Evolutionary conservation across 1,140 invertebrate genomes (phyloP).

Genomic region (Drosophila sp.): DNA sequence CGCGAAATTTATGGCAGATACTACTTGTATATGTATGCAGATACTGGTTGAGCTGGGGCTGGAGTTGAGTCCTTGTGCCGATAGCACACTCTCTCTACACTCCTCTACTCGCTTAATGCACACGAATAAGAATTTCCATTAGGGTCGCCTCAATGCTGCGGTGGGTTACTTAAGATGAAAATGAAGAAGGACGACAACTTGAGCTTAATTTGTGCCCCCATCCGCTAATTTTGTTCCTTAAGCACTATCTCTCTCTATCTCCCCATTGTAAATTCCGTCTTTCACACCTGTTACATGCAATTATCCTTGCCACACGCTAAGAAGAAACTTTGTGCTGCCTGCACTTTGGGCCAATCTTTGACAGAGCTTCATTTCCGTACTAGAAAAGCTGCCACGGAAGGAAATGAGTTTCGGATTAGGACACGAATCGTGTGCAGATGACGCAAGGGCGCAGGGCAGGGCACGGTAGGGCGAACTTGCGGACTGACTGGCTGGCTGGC

Average conservation of each 20-base stretch:
- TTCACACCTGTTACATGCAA: constrained; percentile 82
- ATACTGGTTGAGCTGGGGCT: constrained; percentile 3
- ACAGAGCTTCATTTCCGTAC: constrained; percentile 65
- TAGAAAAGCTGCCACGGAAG: constrained; percentile 49
- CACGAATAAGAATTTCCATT: constrained; percentile 74
- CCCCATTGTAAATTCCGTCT: constrained; percentile 76
- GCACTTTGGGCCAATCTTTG: constrained; percentile 53
- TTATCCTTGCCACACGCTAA: constrained; percentile 63
- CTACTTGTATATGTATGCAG: constrained; percentile 37
- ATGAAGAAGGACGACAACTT: constrained; percentile 48
- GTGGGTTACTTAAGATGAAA: constrained; percentile 1
- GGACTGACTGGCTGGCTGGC: background rate
- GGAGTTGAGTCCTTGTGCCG: constrained; percentile 33
- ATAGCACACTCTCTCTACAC: constrained; percentile 18
- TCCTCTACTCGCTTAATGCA: constrained; percentile 39
- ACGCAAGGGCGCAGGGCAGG: background rate
- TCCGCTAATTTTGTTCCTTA: constrained; percentile 21
- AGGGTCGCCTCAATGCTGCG: constrained; percentile 33
- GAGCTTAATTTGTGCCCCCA: constrained; percentile 64
- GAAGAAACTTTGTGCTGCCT: constrained; percentile 63
- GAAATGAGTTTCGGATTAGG: constrained; percentile 80
- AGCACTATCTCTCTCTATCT: constrained; percentile 62
- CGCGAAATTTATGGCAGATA: constrained; percentile 47
- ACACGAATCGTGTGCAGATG: constrained; percentile 49
- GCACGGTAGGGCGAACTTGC: background rate